Conservation (phyloP, 2,113 vertebrate species). For the Corvus hawaiiensis region DNA sequence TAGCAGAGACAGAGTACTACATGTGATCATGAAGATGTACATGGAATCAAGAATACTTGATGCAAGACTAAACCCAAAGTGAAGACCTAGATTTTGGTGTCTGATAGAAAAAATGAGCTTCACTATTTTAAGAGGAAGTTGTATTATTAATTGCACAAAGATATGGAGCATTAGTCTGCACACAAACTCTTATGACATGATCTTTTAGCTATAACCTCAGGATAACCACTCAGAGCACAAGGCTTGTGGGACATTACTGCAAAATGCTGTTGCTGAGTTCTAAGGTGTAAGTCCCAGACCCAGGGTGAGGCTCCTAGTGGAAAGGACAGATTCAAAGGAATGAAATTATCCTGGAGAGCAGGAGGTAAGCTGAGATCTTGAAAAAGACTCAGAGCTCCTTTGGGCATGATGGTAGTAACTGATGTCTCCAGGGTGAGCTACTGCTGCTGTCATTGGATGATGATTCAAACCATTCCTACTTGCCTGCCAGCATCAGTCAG, state of each 20-base stretch:
- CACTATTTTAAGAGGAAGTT: background rate
- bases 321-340: background rate
- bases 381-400: background rate
- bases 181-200: background rate
- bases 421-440: background rate
- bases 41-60: background rate
- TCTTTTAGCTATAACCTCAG: background rate
- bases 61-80: background rate
- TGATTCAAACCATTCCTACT: background rate
- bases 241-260: background rate
- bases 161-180: background rate
- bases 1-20: background rate
- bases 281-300: background rate
- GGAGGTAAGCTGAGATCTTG: background rate
- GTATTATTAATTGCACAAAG: background rate
- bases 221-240: background rate
- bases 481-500: background rate
- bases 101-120: background rate
- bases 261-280: background rate
- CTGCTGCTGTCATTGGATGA: background rate
- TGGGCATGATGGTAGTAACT: background rate
- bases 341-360: background rate
- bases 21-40: background rate
- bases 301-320: background rate
- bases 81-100: background rate